These are phyloP conservation scores for Theristicus caerulescens DNA, from an alignment of 2,113 vertebrate genomes.

Conservation along the genomic window DNA sequence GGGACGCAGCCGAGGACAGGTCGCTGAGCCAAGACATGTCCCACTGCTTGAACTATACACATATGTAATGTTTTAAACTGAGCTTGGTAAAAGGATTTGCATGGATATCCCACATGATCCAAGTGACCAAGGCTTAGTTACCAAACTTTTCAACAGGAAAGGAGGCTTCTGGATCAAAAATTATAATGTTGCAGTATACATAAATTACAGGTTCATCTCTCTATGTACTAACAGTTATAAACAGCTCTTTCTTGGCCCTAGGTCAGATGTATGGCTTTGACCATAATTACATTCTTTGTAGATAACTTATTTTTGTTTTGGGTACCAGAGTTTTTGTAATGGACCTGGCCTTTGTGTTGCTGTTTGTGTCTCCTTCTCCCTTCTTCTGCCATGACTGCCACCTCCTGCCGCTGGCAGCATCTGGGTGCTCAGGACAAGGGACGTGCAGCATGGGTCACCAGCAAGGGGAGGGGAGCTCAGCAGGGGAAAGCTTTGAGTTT, in stretches of 20 bases:
- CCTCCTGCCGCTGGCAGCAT: not conserved
- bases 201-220: conserved; percentile 50
- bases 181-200: conserved; percentile 16
- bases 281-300: conserved; percentile 51
- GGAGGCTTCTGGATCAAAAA: conserved; percentile 39
- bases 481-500: not conserved
- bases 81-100: not conserved
- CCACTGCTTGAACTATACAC: not conserved
- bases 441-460: not conserved
- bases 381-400: not conserved
- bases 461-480: not conserved
- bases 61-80: not conserved
- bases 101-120: not conserved
- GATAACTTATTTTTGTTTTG: conserved; percentile 45
- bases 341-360: not conserved
- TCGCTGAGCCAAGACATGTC: not conserved
- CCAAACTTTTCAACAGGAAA: conserved; percentile 14
- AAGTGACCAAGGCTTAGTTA: not conserved
- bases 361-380: not conserved
- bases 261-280: conserved; percentile 28
- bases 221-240: conserved; percentile 26
- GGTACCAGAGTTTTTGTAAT: not conserved
- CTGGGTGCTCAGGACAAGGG: not conserved
- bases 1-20: not conserved
- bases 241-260: conserved; percentile 18